These are phyloP conservation scores for Paratrypauchen microcephalus DNA, from an alignment of 2,797 vertebrate species.

Conservation along the genomic window DNA sequence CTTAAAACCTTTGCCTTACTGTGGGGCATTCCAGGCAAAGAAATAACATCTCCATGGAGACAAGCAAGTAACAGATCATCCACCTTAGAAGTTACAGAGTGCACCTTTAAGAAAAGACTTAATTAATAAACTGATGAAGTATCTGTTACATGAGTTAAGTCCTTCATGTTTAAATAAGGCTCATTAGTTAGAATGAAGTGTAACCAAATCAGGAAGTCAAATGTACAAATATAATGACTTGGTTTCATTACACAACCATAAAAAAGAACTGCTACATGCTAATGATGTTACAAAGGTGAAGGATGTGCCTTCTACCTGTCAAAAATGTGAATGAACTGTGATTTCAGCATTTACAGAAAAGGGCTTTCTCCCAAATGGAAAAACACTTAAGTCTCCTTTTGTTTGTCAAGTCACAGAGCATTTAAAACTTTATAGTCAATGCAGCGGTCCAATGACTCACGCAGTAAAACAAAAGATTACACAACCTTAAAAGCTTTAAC, in stretches of 20 bases:
- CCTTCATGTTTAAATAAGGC: too few species aligned
- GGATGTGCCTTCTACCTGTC: not conserved
- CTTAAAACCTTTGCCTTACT: too few species aligned
- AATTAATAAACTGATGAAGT: too few species aligned
- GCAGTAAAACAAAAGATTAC: conserved; percentile 12
- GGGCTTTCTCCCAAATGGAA: not conserved
- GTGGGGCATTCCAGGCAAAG: too few species aligned
- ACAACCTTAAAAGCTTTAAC: conserved; percentile 15
- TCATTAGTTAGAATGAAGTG: too few species aligned
- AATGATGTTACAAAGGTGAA: not conserved
- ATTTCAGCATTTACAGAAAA: conserved; percentile 10
- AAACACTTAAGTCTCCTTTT: conserved; percentile 13
- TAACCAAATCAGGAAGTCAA: not conserved
- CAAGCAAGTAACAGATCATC: too few species aligned
- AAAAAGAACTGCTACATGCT: not conserved
- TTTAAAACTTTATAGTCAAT: conserved; percentile 7
- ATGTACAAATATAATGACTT: not conserved
- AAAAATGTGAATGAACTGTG: not conserved
- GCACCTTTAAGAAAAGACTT: too few species aligned
- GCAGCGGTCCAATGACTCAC: conserved; percentile 8
- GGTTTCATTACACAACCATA: not conserved
- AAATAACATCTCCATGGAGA: too few species aligned
- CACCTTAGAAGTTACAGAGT: too few species aligned
- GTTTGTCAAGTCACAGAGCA: conserved; percentile 9
- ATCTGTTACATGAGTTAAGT: too few species aligned